phyloP scores from a whole-genome alignment of 2,113 vertebrate genomes.

The Terrapene triunguis region DNA sequence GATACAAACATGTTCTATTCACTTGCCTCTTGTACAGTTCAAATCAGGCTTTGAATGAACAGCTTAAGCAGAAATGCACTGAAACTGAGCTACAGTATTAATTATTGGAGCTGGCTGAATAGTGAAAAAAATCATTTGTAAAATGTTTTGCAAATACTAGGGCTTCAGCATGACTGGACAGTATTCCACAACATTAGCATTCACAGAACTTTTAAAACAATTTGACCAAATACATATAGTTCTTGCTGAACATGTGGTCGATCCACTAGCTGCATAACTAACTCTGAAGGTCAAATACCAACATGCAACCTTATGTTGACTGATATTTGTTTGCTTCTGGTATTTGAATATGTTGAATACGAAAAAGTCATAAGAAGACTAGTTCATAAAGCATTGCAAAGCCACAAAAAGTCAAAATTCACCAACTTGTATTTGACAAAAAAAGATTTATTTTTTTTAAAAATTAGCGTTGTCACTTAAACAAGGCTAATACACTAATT shows the following conservation, averaged over 20 bases:
- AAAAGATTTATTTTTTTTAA: neutral
- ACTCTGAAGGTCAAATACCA: neutral
- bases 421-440: neutral
- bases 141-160: neutral
- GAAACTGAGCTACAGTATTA: rapidly evolving
- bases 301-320: neutral
- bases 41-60: neutral
- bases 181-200: neutral
- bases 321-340: neutral
- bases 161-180: neutral
- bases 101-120: neutral
- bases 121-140: rapidly evolving
- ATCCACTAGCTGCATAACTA: neutral
- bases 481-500: neutral
- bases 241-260: rapidly evolving
- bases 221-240: neutral
- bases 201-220: neutral
- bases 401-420: neutral
- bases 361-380: neutral
- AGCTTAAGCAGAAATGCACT: neutral
- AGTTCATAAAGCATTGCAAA: neutral
- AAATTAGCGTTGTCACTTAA: neutral
- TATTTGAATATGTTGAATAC: neutral
- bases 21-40: neutral
- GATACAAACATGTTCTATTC: neutral